A percentile compares a stretch with the other conserved stretches of the same genome.
phyloP scores from a whole-genome alignment of 2,113 vertebrate species.

The Rissa tridactyla region DNA sequence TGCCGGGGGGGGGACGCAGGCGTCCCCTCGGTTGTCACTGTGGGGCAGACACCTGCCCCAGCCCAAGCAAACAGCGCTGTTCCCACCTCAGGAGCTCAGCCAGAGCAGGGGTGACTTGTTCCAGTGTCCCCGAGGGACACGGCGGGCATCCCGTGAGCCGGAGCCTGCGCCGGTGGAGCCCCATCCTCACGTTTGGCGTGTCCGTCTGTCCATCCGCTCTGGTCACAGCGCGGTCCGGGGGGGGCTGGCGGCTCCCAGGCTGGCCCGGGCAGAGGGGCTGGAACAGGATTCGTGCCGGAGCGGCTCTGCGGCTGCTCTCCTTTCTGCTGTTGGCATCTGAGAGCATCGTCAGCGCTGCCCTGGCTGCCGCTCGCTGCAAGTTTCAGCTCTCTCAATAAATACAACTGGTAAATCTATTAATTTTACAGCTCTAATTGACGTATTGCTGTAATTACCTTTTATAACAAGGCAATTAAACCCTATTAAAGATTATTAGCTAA shows the following conservation, averaged over 20 bases:
- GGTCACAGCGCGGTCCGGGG: neutral
- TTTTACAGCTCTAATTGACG: constrained; percentile 62
- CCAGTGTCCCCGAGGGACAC: neutral
- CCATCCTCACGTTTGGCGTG: neutral
- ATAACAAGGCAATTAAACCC: constrained; percentile 61
- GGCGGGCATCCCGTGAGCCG: rapidly evolving
- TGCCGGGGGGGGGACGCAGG: rapidly evolving
- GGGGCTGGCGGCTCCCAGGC: neutral
- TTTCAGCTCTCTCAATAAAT: neutral
- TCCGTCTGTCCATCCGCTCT: neutral
- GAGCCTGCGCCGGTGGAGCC: neutral
- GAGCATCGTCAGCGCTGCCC: neutral
- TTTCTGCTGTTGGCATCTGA: neutral
- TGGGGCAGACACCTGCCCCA: neutral
- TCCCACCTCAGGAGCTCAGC: neutral
- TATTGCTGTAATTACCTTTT: constrained; percentile 57
- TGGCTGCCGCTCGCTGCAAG: neutral
- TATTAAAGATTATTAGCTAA: constrained; percentile 62
- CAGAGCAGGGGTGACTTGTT: neutral
- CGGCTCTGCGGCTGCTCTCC: rapidly evolving
- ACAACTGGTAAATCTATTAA: constrained; percentile 49
- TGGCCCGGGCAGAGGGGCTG: neutral
- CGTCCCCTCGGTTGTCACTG: rapidly evolving
- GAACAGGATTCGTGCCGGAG: neutral
- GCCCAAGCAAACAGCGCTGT: neutral